phyloP scores from a whole-genome alignment of 2,888 invertebrate genomes.

The Carcina quercana region DNA sequence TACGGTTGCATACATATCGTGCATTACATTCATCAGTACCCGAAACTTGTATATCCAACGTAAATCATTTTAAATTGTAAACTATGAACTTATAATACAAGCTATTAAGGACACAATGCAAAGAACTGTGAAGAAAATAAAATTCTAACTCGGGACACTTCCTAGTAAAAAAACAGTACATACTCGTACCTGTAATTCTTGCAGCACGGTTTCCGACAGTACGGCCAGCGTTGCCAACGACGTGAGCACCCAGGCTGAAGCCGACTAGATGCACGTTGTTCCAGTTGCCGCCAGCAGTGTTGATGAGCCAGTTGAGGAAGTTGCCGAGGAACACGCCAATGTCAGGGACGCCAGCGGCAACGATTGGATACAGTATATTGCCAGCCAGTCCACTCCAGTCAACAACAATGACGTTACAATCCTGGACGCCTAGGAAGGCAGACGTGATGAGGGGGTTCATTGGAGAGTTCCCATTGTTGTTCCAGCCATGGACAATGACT shows the following conservation, averaged over 20 bases:
- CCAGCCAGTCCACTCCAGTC: constrained; percentile 21
- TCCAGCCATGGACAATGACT: constrained; percentile 53
- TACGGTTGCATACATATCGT: no score
- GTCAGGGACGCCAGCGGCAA: constrained; percentile 17
- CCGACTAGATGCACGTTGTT: constrained; percentile 31
- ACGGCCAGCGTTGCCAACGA: constrained; percentile 39
- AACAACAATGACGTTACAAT: constrained; percentile 26
- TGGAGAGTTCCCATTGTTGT: constrained; percentile 34
- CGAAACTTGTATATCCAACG: no score
- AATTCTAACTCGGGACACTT: no score
- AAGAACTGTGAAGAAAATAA: no score
- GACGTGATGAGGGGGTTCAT: constrained; percentile 30
- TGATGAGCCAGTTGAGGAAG: constrained; percentile 15
- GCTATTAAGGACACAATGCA: no score
- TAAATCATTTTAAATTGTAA: no score
- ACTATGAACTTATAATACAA: no score
- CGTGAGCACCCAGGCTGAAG: constrained; percentile 49
- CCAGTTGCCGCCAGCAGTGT: constrained; percentile 12
- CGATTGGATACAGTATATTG: constrained; percentile 15
- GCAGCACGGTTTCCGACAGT: constrained; percentile 26
- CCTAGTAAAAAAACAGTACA: no score
- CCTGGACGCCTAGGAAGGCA: constrained; percentile 38
- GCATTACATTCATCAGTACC: no score
- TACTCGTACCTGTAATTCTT: constrained; percentile 27
- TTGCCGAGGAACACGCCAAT: constrained; percentile 24